phyloP scores from a whole-genome alignment of 37 sponge, comb jelly and placozoan genomes.

The Hexactinellida sp. region DNA sequence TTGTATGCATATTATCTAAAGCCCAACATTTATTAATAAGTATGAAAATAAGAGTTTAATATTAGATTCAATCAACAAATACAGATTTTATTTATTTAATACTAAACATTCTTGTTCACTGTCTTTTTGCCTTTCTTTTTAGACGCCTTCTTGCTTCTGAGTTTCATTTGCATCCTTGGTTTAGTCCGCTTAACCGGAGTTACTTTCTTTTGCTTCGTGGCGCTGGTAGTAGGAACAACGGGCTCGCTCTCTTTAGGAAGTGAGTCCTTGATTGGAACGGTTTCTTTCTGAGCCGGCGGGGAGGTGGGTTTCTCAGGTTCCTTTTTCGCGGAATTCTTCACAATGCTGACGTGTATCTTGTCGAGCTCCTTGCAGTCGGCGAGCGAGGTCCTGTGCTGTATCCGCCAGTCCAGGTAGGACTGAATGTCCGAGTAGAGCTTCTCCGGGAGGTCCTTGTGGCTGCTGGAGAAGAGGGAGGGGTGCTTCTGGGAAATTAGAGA shows the following conservation, averaged over 20 bases:
- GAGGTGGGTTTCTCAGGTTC: neutral
- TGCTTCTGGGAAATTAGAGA: neutral
- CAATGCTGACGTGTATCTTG: neutral
- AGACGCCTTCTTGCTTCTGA: neutral
- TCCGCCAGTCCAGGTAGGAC: neutral
- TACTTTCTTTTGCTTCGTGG: neutral
- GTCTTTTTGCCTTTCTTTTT: neutral
- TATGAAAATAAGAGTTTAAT: no score
- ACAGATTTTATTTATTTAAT: neutral
- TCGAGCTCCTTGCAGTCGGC: neutral
- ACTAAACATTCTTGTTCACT: neutral
- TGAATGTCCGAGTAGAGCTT: neutral
- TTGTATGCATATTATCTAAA: no score
- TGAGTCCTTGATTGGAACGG: neutral
- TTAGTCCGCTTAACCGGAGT: neutral
- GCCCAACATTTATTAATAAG: no score
- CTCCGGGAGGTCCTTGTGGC: constrained; percentile 3
- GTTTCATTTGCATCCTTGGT: constrained; percentile 8
- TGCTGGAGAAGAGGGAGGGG: neutral
- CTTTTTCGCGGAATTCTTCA: neutral
- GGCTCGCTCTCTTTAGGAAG: neutral
- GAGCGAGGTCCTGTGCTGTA: neutral
- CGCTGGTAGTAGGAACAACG: neutral
- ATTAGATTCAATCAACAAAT: no score
- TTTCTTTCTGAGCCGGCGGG: neutral